A percentile compares a stretch with the other conserved stretches of the same genome.
Evolutionary conservation across 2,888 invertebrate species (phyloP).

Genomic region (Drosophila robusta): DNA sequence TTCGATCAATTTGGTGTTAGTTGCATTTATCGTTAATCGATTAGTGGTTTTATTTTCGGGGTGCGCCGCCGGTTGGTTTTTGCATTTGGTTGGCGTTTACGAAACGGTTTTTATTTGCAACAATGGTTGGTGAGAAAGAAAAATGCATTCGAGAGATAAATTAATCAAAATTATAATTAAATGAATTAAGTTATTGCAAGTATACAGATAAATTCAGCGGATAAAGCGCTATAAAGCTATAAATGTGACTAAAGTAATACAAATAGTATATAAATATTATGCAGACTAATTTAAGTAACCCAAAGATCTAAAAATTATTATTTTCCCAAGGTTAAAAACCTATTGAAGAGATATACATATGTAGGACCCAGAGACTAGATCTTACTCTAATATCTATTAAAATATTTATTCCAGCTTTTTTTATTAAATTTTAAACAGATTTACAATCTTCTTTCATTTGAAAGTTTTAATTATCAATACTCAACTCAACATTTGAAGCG

Average conservation of each 20-base stretch:
- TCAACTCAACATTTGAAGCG: too few relatives aligned
- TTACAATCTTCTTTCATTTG: too few relatives aligned
- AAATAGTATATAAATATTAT: background rate
- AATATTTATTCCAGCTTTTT: too few relatives aligned
- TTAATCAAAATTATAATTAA: slow-evolving; percentile 58
- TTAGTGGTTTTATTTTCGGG: slow-evolving; percentile 20
- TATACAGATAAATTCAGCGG: slow-evolving; percentile 5
- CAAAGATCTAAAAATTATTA: too few relatives aligned
- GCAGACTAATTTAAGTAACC: background rate
- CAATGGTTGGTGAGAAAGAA: slow-evolving; percentile 51
- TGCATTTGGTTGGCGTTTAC: slow-evolving; percentile 39
- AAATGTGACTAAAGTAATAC: background rate
- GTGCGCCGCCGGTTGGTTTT: slow-evolving; percentile 35
- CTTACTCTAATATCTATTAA: too few relatives aligned
- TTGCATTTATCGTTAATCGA: slow-evolving; percentile 34
- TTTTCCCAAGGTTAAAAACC: too few relatives aligned
- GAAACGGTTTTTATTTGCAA: slow-evolving; percentile 27
- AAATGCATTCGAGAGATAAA: slow-evolving; percentile 50
- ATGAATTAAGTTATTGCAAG: slow-evolving; percentile 36
- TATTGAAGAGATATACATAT: too few relatives aligned
- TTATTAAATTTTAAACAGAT: too few relatives aligned
- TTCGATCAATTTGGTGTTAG: slow-evolving; percentile 6
- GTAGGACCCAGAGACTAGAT: too few relatives aligned
- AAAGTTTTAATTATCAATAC: too few relatives aligned
- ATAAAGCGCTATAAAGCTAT: slow-evolving; percentile 10